Conservation (phyloP, 2,797 vertebrate species). For the Acanthornis magna region DNA sequence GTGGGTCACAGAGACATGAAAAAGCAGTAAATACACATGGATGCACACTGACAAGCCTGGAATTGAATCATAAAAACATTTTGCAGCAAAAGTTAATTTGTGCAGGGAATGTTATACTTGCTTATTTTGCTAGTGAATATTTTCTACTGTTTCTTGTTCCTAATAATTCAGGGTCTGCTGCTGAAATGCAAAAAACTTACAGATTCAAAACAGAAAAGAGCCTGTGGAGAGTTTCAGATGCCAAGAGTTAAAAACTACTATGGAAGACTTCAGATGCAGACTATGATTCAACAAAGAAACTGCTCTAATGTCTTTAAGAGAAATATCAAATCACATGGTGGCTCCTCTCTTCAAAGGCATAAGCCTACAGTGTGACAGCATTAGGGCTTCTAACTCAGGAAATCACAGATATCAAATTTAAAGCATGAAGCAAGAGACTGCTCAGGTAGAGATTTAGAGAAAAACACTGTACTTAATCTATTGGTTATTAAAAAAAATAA, state of each 20-base stretch:
- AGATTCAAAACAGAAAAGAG: background rate
- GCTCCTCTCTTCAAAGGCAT: background rate
- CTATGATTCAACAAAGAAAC: background rate
- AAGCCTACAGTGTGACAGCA: background rate
- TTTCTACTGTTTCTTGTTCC: background rate
- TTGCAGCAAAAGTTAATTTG: background rate
- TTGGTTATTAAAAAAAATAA: background rate
- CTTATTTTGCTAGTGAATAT: background rate
- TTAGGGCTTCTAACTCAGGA: background rate
- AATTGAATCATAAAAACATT: background rate
- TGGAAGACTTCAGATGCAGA: background rate
- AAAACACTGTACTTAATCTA: background rate
- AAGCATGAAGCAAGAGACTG: background rate
- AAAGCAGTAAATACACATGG: background rate
- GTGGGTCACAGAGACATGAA: background rate
- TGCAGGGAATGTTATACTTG: fast-evolving
- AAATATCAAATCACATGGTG: background rate
- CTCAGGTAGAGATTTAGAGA: background rate
- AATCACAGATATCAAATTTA: background rate
- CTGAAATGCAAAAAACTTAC: background rate
- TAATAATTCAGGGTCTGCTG: background rate
- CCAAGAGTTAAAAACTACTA: background rate
- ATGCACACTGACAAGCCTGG: background rate
- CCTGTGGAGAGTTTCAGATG: background rate
- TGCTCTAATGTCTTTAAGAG: background rate